Conservation (phyloP, 2,797 vertebrate species). For the Sebastolobus alascanus region DNA sequence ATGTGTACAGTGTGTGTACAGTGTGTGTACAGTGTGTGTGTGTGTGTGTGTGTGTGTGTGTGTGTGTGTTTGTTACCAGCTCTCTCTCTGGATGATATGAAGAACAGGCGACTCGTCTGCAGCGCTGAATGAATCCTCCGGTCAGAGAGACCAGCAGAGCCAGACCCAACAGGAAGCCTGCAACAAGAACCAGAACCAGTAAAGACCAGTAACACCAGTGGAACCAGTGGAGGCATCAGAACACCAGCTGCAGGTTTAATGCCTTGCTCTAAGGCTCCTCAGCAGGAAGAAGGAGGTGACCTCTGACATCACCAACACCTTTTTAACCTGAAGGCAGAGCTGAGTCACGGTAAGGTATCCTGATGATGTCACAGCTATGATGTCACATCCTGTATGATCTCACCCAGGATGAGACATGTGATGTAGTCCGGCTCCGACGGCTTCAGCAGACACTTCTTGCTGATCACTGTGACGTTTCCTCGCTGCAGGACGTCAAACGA, state of each 20-base stretch:
- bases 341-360: not conserved
- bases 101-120: slow-evolving; percentile 85
- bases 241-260: not conserved
- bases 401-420: slow-evolving; percentile 53
- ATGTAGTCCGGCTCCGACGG: slow-evolving; percentile 82
- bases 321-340: not conserved
- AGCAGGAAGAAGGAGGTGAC: not conserved
- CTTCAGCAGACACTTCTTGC: slow-evolving; percentile 83
- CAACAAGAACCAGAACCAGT: slow-evolving; percentile 14
- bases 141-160: slow-evolving; percentile 82
- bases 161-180: slow-evolving; percentile 88
- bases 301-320: not conserved
- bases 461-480: slow-evolving; percentile 89
- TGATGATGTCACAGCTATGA: not conserved
- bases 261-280: not conserved
- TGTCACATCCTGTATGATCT: not conserved
- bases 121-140: slow-evolving; percentile 82
- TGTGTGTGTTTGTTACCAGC: slow-evolving; percentile 75
- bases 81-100: slow-evolving; percentile 87
- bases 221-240: not conserved
- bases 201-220: not conserved
- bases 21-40: not conserved
- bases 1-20: not conserved
- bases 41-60: not conserved
- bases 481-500: slow-evolving; percentile 87